Evolutionary conservation across 2,113 vertebrate species (phyloP).

Genomic region (Megaceryle maxima): DNA sequence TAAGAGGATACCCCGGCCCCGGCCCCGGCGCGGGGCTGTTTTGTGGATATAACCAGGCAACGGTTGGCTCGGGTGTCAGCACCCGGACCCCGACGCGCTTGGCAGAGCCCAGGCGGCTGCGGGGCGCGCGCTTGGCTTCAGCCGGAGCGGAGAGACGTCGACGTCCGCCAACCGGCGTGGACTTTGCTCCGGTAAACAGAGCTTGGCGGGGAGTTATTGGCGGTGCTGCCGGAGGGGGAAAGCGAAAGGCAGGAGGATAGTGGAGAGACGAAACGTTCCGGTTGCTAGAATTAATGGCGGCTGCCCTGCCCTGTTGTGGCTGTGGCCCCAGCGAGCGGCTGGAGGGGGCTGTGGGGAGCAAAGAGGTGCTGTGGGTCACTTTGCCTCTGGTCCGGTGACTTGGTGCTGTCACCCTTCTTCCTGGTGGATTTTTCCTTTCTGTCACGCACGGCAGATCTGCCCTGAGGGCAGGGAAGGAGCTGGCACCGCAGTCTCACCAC

Average conservation of each 20-base stretch:
- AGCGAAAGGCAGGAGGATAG: not conserved
- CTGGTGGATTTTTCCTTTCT: not conserved
- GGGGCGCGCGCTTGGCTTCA: not conserved
- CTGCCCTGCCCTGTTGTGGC: fast-evolving
- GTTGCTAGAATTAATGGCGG: not conserved
- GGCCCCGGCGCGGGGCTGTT: slow-evolving; percentile 32
- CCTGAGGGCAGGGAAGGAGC: not conserved
- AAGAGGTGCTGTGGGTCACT: not conserved
- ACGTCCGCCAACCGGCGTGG: fast-evolving
- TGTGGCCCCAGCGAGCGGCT: fast-evolving
- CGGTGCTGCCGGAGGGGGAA: not conserved
- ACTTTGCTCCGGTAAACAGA: slow-evolving; percentile 54
- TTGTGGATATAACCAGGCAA: slow-evolving; percentile 67
- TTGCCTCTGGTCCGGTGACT: not conserved
- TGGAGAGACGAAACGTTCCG: fast-evolving
- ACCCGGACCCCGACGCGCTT: not conserved
- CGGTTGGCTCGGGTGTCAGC: not conserved
- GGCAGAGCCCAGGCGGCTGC: not conserved
- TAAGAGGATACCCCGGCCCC: not conserved
- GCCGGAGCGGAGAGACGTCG: fast-evolving
- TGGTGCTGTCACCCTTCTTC: not conserved
- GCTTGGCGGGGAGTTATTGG: not conserved
- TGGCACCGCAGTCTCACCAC: fast-evolving
- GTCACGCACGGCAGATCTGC: not conserved
- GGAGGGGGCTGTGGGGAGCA: not conserved